Conservation (phyloP, 1,140 invertebrate genomes). For the Adelges cooleyi region DNA sequence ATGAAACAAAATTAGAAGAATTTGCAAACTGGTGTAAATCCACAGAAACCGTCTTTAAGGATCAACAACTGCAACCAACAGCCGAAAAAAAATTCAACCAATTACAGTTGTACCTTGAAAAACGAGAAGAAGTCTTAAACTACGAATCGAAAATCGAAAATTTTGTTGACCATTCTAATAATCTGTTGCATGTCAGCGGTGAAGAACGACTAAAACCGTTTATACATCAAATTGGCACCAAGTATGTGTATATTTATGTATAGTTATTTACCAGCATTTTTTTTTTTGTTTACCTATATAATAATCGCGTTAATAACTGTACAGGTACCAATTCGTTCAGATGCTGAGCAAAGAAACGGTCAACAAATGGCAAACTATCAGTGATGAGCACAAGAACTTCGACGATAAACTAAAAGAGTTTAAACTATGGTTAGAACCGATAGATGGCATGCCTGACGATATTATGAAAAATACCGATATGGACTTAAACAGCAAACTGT, state of each 20-base stretch:
- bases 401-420: constrained; percentile 63
- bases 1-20: constrained; percentile 65
- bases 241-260: constrained; percentile 36
- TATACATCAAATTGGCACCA: constrained; percentile 77
- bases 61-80: constrained; percentile 69
- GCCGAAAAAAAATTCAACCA: constrained; percentile 68
- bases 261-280: neutral
- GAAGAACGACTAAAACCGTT: constrained; percentile 77
- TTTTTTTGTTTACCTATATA: neutral
- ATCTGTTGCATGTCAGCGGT: constrained; percentile 66
- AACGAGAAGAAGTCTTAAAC: constrained; percentile 58
- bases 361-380: constrained; percentile 70
- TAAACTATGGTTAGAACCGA: constrained; percentile 59
- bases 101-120: constrained; percentile 57
- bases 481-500: constrained; percentile 46
- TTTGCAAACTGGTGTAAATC: constrained; percentile 74
- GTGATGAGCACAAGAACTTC: constrained; percentile 73
- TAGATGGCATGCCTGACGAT: constrained; percentile 59
- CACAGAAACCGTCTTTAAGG: constrained; percentile 69
- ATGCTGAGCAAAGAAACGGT: constrained; percentile 77
- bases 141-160: constrained; percentile 74
- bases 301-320: neutral
- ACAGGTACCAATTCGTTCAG: constrained; percentile 67
- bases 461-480: constrained; percentile 39
- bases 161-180: constrained; percentile 82